Base-by-base conservation (phyloP, 2,797 vertebrate genomes). In the Serranus cabrilla region DNA sequence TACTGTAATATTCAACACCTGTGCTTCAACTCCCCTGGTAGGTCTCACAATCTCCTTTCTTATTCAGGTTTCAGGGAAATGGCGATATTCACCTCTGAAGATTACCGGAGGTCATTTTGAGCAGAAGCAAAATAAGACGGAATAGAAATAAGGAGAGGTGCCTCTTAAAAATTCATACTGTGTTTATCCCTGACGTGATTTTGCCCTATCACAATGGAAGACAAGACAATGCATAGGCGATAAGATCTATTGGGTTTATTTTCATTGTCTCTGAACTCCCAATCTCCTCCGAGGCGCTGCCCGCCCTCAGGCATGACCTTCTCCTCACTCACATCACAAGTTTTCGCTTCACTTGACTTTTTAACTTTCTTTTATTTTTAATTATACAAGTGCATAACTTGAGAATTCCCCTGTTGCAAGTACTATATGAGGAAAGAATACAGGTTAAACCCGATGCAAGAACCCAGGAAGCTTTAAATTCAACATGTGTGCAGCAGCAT, bases 1-100 rank as follows among this genome's bases (percentile, higher is more conserved):
- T 87, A 80, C 78, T 92, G 87, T 92, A 89, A 91, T 93, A 95
- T 94, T 94, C 94, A 91, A 83, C 91, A 92, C 89, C 87, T 93
- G 91, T 77, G 67, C 81, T 77, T 65, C 76, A 54, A 71, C 79
- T 92, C 90, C 91, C 89, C 74, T 1, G 83, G 84, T 83, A 43
- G 61, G 68, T 78, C 77, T 74, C 81, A 56, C 83, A 83, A 87
- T 91, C 83, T 89, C 79, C 47, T 85, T 86, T 88, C 84, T 71
- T 81, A 92, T 93, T 91, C 87, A 80, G 63, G 74, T 92, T 88
- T 74, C 51, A 42, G 42, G 58, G 68, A 89, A 94, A 92, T 82
- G 78, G 85, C 58, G 52, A 81, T 75, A 80, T 89, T 93, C 89
- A 86, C 92, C 92, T 93, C 87, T 80, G 80, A 91, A 92, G 92